Percentiles rank a stretch among this genome's conserved stretches.
These are phyloP conservation scores for Drosophila incognita DNA, from an alignment of 2,888 invertebrate species.

Conservation along the genomic window DNA sequence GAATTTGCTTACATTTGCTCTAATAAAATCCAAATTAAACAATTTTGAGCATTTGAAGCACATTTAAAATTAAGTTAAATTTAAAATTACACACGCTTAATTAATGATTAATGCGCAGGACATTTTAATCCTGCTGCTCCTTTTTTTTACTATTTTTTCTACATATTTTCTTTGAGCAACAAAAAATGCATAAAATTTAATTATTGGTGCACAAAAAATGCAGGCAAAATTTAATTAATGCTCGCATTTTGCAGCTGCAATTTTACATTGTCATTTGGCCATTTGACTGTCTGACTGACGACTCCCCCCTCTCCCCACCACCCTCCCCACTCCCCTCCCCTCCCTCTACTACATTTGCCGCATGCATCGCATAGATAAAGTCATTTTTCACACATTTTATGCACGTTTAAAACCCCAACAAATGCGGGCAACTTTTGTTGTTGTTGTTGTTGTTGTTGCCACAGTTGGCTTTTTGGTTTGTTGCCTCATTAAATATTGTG, in stretches of 20 bases:
- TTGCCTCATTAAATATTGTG: slow-evolving; percentile 77
- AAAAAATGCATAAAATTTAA: slow-evolving; percentile 19
- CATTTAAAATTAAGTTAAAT: neutral
- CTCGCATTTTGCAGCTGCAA: slow-evolving; percentile 1
- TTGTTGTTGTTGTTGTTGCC: slow-evolving; percentile 28
- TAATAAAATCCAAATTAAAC: slow-evolving; percentile 13
- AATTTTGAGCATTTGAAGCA: slow-evolving; percentile 17
- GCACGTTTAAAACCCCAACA: slow-evolving; percentile 42
- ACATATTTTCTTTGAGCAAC: neutral
- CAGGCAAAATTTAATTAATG: slow-evolving; percentile 37
- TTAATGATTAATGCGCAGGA: slow-evolving; percentile 43
- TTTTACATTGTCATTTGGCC: slow-evolving; percentile 32
- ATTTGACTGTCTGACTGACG: slow-evolving; percentile 14
- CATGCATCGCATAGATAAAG: slow-evolving; percentile 69
- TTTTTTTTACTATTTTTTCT: slow-evolving; percentile 7
- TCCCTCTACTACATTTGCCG: neutral
- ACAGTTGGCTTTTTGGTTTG: slow-evolving; percentile 64
- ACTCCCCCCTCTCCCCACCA: neutral
- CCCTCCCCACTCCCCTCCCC: neutral
- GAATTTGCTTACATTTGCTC: slow-evolving; percentile 10
- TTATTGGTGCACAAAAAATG: slow-evolving; percentile 21
- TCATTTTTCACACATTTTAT: slow-evolving; percentile 68
- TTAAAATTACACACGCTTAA: neutral
- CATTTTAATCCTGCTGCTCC: slow-evolving; percentile 2
- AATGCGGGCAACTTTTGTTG: slow-evolving; percentile 1